Conservation (phyloP, 35 echinoderm and acorn worm genomes). For the Anneissia japonica region DNA sequence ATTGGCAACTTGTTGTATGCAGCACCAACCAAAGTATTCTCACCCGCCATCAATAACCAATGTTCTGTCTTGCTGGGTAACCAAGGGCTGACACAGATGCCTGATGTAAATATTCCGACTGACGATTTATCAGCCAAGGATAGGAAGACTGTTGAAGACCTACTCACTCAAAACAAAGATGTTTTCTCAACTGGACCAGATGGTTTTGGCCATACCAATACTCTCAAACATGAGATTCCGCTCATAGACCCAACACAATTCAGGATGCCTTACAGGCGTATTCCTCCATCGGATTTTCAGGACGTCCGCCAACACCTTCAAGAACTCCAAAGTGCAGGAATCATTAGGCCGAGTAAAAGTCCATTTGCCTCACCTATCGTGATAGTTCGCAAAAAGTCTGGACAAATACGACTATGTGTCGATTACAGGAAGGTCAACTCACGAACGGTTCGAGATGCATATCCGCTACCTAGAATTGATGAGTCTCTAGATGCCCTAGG, state of each 20-base stretch:
- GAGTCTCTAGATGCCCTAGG: slow-evolving; percentile 15
- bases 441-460: slow-evolving; percentile 24
- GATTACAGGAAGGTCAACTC: slow-evolving; percentile 37
- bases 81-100: too few species aligned
- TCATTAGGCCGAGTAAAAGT: slow-evolving; percentile 29
- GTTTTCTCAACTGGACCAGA: neutral
- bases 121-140: too few species aligned
- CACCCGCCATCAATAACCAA: too few species aligned
- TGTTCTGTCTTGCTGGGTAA: too few species aligned
- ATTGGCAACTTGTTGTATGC: too few species aligned
- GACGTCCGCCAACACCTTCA: slow-evolving; percentile 17
- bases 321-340: slow-evolving; percentile 13
- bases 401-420: slow-evolving; percentile 22
- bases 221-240: neutral
- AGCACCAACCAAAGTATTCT: too few species aligned
- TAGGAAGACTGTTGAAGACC: too few species aligned
- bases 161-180: neutral
- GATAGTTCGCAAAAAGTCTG: slow-evolving; percentile 41
- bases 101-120: too few species aligned
- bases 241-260: neutral
- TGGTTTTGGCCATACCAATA: slow-evolving; percentile 4
- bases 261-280: neutral
- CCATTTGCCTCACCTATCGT: slow-evolving; percentile 5
- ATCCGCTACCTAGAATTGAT: slow-evolving; percentile 22
- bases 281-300: neutral